Conservation (phyloP, 35 echinoderm and acorn worm species). For the Apostichopus californicus region DNA sequence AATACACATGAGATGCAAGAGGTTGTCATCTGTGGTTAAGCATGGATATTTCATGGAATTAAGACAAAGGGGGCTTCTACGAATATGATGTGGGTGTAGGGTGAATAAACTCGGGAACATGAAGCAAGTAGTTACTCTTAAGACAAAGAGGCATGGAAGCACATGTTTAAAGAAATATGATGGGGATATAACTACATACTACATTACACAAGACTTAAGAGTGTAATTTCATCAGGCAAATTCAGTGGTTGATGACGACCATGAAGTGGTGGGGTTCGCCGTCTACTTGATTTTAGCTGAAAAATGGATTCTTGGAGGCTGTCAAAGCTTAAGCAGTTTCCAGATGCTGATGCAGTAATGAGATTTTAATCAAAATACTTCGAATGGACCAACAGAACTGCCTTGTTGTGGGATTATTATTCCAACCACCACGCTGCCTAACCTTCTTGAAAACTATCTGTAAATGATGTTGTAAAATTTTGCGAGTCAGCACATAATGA, state of each 20-base stretch:
- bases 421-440: constrained; percentile 45
- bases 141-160: too few relatives aligned
- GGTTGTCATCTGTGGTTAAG: too few relatives aligned
- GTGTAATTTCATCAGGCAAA: too few relatives aligned
- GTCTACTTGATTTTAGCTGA: constrained; percentile 6
- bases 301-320: constrained; percentile 36
- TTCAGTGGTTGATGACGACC: too few relatives aligned
- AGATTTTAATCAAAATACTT: constrained; percentile 40
- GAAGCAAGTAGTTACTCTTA: too few relatives aligned
- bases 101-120: too few relatives aligned
- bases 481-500: neutral
- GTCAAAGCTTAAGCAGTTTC: constrained; percentile 36
- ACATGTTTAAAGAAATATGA: too few relatives aligned
- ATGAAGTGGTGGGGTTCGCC: constrained; percentile 12
- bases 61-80: too few relatives aligned
- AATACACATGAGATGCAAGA: too few relatives aligned
- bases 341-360: neutral
- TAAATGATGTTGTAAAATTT: constrained; percentile 24
- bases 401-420: constrained; percentile 41
- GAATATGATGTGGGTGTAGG: too few relatives aligned
- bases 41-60: too few relatives aligned
- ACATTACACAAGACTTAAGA: neutral
- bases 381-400: constrained; percentile 21
- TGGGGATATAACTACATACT: neutral
- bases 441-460: constrained; percentile 23